Percentiles rank a stretch among this genome's conserved stretches.
These are phyloP conservation scores for Ophion obscuratus DNA, from an alignment of 2,888 invertebrate species.

Conservation along the genomic window DNA sequence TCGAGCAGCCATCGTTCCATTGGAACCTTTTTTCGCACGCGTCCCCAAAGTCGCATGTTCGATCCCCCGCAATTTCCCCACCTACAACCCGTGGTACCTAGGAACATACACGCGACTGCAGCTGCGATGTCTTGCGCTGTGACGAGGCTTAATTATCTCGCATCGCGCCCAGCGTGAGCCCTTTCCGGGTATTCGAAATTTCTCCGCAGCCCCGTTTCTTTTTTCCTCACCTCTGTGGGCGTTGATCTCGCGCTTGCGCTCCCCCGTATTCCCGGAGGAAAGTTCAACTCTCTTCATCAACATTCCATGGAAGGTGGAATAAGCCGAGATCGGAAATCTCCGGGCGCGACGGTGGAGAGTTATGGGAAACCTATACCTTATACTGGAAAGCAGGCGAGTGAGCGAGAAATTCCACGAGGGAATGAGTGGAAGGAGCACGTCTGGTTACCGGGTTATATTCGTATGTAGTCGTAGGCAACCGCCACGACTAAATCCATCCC, in stretches of 20 bases:
- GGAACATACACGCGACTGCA: slow-evolving; percentile 29
- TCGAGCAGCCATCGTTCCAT: too few species aligned
- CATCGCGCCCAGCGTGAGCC: slow-evolving; percentile 69
- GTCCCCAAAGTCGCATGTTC: background rate
- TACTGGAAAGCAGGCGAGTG: slow-evolving; percentile 14
- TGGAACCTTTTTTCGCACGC: background rate
- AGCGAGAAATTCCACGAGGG: slow-evolving; percentile 21
- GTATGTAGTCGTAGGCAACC: background rate
- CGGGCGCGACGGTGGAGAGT: slow-evolving; percentile 32
- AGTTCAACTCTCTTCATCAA: slow-evolving; percentile 60
- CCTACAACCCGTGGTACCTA: slow-evolving; percentile 16
- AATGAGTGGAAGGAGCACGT: slow-evolving; percentile 15
- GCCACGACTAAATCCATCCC: too few species aligned
- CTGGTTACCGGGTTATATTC: slow-evolving; percentile 29
- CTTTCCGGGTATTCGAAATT: slow-evolving; percentile 71
- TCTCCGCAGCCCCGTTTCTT: slow-evolving; percentile 42
- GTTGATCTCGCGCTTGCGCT: slow-evolving; percentile 8
- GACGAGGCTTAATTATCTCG: slow-evolving; percentile 71
- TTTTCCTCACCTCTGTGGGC: slow-evolving; percentile 18
- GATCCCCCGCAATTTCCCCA: slow-evolving; percentile 18
- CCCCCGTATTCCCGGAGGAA: slow-evolving; percentile 38
- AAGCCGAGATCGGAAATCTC: slow-evolving; percentile 57
- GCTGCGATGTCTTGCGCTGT: slow-evolving; percentile 48
- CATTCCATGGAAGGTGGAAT: slow-evolving; percentile 54
- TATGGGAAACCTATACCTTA: slow-evolving; percentile 30